Evolutionary conservation across 2,888 invertebrate species (phyloP).

Genomic region (Drosophila vallismaia): DNA sequence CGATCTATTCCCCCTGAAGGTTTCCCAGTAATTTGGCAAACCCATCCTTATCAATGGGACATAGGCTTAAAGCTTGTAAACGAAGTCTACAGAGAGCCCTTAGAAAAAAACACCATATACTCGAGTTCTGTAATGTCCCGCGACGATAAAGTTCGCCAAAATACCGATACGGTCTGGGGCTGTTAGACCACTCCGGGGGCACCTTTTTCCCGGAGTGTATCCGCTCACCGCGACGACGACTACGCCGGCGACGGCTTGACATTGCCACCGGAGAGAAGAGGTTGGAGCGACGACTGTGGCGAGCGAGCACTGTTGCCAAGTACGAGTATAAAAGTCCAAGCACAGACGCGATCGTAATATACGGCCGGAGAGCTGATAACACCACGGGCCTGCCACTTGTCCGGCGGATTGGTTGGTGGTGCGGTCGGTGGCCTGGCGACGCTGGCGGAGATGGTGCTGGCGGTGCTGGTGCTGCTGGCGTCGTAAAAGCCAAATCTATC

Average conservation of each 20-base stretch:
- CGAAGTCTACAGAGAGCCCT: background rate
- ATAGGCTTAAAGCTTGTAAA: background rate
- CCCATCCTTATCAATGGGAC: too few species aligned
- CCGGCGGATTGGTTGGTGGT: constrained; percentile 6
- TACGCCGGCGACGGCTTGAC: constrained; percentile 4
- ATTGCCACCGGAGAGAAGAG: constrained; percentile 3
- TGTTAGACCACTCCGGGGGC: background rate
- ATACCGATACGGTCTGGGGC: background rate
- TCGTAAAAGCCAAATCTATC: constrained; percentile 62
- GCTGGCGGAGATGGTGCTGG: background rate
- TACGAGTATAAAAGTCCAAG: constrained; percentile 27
- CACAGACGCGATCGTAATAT: constrained; percentile 38
- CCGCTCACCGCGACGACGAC: background rate
- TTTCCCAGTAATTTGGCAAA: too few species aligned
- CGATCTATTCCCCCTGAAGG: background rate
- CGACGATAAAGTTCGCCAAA: background rate
- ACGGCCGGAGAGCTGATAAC: constrained; percentile 33
- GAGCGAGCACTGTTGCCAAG: constrained; percentile 29
- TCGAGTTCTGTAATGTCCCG: background rate
- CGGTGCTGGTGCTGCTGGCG: constrained; percentile 40
- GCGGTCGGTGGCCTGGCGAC: constrained; percentile 6
- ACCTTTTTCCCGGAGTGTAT: constrained; percentile 1
- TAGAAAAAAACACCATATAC: background rate
- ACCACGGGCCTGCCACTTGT: constrained; percentile 24
- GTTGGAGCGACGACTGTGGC: too few species aligned